Base-by-base conservation (phyloP, 2,113 vertebrate genomes). In the Lanius ludovicianus region DNA sequence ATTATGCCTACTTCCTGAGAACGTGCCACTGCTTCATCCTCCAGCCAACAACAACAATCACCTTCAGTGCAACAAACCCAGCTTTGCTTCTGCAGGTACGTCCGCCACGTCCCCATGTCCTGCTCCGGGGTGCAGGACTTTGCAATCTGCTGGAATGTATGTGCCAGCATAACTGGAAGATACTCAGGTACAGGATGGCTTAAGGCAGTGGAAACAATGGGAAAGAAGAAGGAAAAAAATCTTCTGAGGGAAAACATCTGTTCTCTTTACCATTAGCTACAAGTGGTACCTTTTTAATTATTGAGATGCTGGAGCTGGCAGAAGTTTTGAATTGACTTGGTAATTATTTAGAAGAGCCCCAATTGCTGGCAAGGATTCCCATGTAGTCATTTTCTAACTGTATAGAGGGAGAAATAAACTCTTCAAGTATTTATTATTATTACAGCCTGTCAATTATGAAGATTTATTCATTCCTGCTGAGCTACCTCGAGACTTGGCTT, bases 381-480 rank as follows among this genome's bases (percentile, higher is more conserved):
- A 42, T 67, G 69, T 62, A 95, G 74, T 82, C 25, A 59, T 77
- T 85, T 96, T 89, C 90, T 92, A 90, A 81, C 85, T 68, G 83
- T 83, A 64, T 62, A 84, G 78, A 97, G 89, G 83, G 88, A 95
- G 63, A 95, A 96, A 95, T 89, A 94, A 80, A 94, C 83, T 90
- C 76, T 89, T 81, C 73, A 56, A 10, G 13, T 90, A 92, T 94
- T 97, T 97, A 96, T 94, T 97, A 74, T 90, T 95, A 92, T 96
- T 94, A 92, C 4, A 1, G 39, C 52, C 74, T 96, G 91, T 90
- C 91, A 94, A 47, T 93, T 95, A 93, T 18, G 55, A 96, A 92
- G 74, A 94, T 95, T 74, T 93, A 95, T 95, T 94, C 62, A 82
- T 87, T 79, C 89, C 79, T 71, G 46, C 80, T 80, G 87, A 95